phyloP scores from a whole-genome alignment of 2,888 invertebrate genomes.

The Drosophila koepferae region DNA sequence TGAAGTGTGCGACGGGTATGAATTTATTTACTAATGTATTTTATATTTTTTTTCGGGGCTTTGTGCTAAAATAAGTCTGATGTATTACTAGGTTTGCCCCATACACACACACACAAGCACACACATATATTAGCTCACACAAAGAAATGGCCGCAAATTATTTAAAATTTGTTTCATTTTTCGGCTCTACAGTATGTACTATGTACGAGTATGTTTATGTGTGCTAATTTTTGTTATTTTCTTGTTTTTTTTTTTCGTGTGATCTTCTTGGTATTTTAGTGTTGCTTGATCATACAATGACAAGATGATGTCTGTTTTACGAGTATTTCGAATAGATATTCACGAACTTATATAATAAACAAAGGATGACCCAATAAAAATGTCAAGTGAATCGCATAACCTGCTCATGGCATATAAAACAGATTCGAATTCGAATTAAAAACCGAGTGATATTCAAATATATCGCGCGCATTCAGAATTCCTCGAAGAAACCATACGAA shows the following conservation, averaged over 20 bases:
- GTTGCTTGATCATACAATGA: conserved; percentile 67
- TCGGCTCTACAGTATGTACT: conserved; percentile 49
- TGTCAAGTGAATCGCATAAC: conserved; percentile 10
- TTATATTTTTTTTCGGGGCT: conserved; percentile 65
- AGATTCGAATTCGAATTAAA: conserved; percentile 15
- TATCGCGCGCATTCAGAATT: conserved; percentile 15
- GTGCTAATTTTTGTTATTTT: conserved; percentile 42
- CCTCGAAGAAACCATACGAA: neutral
- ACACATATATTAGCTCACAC: conserved; percentile 23
- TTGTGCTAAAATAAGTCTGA: conserved; percentile 78
- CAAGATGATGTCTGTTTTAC: conserved; percentile 55
- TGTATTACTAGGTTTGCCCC: conserved; percentile 71
- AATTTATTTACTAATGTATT: conserved; percentile 70
- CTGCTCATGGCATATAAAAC: conserved; percentile 2
- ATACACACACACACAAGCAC: conserved; percentile 3
- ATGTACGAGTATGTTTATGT: conserved; percentile 44
- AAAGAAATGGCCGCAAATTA: conserved; percentile 52
- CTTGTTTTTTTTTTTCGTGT: conserved; percentile 45
- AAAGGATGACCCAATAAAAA: conserved; percentile 51
- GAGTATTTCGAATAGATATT: conserved; percentile 31
- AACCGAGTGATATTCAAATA: conserved; percentile 15
- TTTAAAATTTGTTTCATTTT: conserved; percentile 51
- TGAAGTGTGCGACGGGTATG: conserved; percentile 31
- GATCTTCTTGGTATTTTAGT: conserved; percentile 61
- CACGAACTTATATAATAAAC: conserved; percentile 33